These are phyloP conservation scores for Carterocephalus palaemon DNA, from an alignment of 2,888 invertebrate species.

Conservation along the genomic window DNA sequence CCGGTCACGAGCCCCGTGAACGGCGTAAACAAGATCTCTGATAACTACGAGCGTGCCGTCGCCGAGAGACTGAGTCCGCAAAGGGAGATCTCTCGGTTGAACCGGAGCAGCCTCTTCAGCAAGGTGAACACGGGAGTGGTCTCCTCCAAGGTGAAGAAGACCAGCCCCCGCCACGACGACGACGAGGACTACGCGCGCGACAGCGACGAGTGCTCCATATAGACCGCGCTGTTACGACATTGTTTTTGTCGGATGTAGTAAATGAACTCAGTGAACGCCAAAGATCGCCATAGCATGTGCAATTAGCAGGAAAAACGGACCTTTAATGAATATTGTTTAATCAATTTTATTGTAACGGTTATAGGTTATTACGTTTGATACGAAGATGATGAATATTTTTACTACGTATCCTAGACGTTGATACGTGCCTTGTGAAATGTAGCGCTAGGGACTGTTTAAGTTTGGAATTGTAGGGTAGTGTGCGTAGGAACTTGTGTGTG, in stretches of 20 bases:
- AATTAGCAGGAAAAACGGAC: constrained; percentile 37
- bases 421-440: constrained; percentile 69
- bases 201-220: constrained; percentile 83
- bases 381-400: constrained; percentile 65
- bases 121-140: constrained; percentile 70
- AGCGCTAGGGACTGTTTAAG: constrained; percentile 36
- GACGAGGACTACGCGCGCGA: constrained; percentile 77
- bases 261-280: constrained; percentile 56
- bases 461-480: constrained; percentile 39
- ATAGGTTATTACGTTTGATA: constrained; percentile 45
- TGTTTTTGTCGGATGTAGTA: constrained; percentile 39
- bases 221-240: constrained; percentile 38
- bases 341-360: constrained; percentile 9
- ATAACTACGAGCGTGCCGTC: constrained; percentile 71
- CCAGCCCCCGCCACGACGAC: constrained; percentile 52
- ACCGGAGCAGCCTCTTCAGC: constrained; percentile 64
- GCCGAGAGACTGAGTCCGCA: constrained; percentile 67
- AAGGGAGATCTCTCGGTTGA: constrained; percentile 53
- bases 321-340: constrained; percentile 19
- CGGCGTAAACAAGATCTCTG: constrained; percentile 71
- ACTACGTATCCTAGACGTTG: constrained; percentile 65
- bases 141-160: constrained; percentile 57
- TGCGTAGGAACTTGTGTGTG: too few species aligned
- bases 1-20: constrained; percentile 62
- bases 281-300: constrained; percentile 53